phyloP scores from a whole-genome alignment of 2,113 vertebrate genomes.

The Mesoclemmys tuberculata region DNA sequence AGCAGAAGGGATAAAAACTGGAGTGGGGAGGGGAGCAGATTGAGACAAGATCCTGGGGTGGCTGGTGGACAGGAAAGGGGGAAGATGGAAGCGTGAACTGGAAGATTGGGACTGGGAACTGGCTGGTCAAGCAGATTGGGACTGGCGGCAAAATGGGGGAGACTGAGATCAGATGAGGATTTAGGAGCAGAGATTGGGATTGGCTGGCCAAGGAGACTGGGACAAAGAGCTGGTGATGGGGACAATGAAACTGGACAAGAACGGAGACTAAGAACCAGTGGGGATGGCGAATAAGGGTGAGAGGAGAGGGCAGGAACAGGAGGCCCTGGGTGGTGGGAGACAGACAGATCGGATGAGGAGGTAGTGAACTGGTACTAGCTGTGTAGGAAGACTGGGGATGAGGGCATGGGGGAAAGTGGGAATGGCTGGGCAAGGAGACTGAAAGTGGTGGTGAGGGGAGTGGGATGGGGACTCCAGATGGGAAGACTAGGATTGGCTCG shows the following conservation, averaged over 20 bases:
- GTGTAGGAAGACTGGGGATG: not conserved
- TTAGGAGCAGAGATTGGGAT: not conserved
- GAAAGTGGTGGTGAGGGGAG: not conserved
- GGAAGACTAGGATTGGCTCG: not conserved
- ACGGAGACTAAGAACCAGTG: not conserved
- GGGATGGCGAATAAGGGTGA: not conserved
- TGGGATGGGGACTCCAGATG: not conserved
- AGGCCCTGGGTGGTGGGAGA: not conserved
- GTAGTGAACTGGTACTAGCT: not conserved
- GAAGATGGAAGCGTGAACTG: too few species aligned
- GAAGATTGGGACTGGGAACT: not conserved
- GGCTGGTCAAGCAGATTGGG: not conserved
- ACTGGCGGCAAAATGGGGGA: not conserved
- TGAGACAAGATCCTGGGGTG: not conserved
- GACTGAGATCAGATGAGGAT: not conserved
- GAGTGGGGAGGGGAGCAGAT: accelerated
- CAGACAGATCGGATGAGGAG: not conserved
- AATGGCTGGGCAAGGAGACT: not conserved
- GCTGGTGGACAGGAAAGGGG: not conserved
- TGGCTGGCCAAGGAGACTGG: not conserved
- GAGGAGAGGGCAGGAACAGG: not conserved
- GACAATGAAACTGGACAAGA: too few species aligned
- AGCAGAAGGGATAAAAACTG: not conserved
- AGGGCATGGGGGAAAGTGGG: not conserved
- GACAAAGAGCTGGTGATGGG: too few species aligned